Base-by-base conservation (phyloP, 2,113 vertebrate genomes). In the Poeciliopsis turrubarensis region DNA sequence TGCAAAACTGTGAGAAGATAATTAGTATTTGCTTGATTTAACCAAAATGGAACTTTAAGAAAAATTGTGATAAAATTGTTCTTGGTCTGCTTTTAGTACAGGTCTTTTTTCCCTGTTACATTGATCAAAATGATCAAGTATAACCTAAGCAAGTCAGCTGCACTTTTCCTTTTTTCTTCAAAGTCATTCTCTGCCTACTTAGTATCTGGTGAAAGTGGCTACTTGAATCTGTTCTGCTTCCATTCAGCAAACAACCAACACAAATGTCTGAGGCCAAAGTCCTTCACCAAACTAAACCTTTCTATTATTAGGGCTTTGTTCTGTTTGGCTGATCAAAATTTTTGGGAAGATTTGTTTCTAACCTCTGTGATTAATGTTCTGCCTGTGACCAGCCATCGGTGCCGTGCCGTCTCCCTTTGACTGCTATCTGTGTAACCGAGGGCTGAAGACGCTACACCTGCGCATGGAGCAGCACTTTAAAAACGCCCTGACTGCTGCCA, bases 401-500 rank as follows among this genome's bases (percentile, higher is more conserved):
- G 90, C 95, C 0, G 86, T 99, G 1, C 97, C 97, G 0, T 99
- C 97, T 32, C 96, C 98, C 51, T 94, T 99, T 32, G 98, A 99
- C 87, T 99, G 97, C 70, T 99, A 81, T 92, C 73, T 99, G 39
- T 96, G 95, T 69, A 97, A 93, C 73, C 94, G 97, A 0, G 98
- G 98, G 0, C 90, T 99, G 77, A 99, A 99, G 93, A 99, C 97
- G 0, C 89, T 99, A 0, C 92, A 94, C 5, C 19, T 99, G 60
- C 92, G 98, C 1, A 99, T 99, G 98, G 95, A 95, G 64, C 95
- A 95, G 11, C 98, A 99, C 86, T 99, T 97, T 79, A 92, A 86
- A 72, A 98, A 96, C 0, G 96, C 87, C 0, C 68, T 97, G 91
- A 94, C 93, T 0, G 94, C 91, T 0, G 97, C 97, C 14, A 86